Evolutionary conservation across 2,113 vertebrate species (phyloP).

Genomic region (Triplophysa tibetana): DNA sequence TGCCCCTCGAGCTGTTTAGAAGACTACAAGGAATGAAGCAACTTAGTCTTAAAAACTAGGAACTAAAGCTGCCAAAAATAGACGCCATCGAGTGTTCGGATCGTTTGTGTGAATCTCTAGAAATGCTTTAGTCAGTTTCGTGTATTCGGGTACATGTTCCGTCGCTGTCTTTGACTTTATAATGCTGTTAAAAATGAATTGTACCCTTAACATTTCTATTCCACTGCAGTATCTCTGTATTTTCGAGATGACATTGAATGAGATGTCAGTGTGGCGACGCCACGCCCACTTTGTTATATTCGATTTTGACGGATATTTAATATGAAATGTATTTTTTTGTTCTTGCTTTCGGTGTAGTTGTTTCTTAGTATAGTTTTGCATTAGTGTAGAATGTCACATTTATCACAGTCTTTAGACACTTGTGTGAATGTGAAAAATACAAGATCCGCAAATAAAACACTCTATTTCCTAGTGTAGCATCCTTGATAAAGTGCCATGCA

Average conservation of each 20-base stretch:
- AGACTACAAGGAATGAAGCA: neutral
- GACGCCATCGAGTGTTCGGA: neutral
- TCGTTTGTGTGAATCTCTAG: neutral
- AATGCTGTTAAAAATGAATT: too few species aligned
- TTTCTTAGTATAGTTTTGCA: neutral
- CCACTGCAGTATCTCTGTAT: too few species aligned
- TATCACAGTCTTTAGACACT: neutral
- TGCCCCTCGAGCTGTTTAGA: neutral
- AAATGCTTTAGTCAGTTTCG: neutral
- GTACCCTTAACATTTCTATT: too few species aligned
- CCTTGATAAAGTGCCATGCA: conserved; percentile 44
- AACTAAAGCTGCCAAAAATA: too few species aligned
- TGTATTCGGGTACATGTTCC: too few species aligned
- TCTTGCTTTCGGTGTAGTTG: too few species aligned
- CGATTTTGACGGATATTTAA: too few species aligned
- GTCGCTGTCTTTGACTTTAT: too few species aligned
- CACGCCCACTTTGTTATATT: too few species aligned
- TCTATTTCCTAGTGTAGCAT: neutral
- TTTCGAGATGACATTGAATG: too few species aligned
- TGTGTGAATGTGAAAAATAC: neutral
- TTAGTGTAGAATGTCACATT: neutral
- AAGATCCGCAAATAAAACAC: neutral
- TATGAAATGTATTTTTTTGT: too few species aligned
- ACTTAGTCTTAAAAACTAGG: neutral
- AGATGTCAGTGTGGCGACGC: too few species aligned